Evolutionary conservation across 2,888 invertebrate species (phyloP).

Genomic region (Drosophila seclusa): DNA sequence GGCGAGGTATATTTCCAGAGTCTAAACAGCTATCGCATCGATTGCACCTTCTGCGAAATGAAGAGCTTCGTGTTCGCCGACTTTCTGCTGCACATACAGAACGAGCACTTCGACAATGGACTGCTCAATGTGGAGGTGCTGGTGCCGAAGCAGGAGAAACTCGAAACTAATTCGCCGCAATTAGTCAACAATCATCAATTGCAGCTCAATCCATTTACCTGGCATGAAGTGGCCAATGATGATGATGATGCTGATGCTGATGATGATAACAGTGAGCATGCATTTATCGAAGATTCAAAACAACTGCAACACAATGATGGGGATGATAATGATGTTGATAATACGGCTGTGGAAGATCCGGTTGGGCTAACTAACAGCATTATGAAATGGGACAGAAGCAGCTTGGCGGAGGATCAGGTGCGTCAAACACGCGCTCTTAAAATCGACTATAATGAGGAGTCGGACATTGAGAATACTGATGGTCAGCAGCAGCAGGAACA

Average conservation of each 20-base stretch:
- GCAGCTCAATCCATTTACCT: constrained; percentile 54
- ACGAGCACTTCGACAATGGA: constrained; percentile 75
- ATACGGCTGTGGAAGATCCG: constrained; percentile 21
- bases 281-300: constrained; percentile 20
- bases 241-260: constrained; percentile 4
- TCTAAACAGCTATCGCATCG: constrained; percentile 69
- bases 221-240: constrained; percentile 53
- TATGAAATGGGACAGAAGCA: constrained; percentile 56
- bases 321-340: constrained; percentile 27
- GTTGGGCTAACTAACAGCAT: constrained; percentile 41
- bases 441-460: constrained; percentile 56
- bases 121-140: constrained; percentile 58
- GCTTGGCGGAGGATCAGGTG: constrained; percentile 4
- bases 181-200: constrained; percentile 1
- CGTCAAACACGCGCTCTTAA: constrained; percentile 50
- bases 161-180: constrained; percentile 19
- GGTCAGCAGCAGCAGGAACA: neutral
- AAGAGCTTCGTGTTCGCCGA: constrained; percentile 77
- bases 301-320: constrained; percentile 10
- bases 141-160: constrained; percentile 48
- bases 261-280: constrained; percentile 26
- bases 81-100: constrained; percentile 75
- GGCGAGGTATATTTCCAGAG: constrained; percentile 81
- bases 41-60: constrained; percentile 75
- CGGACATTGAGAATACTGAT: constrained; percentile 31